Evolutionary conservation across 2,888 invertebrate genomes (phyloP), one percentile per base, ranked within the genome.

Genomic region (Cinara cedri): DNA sequence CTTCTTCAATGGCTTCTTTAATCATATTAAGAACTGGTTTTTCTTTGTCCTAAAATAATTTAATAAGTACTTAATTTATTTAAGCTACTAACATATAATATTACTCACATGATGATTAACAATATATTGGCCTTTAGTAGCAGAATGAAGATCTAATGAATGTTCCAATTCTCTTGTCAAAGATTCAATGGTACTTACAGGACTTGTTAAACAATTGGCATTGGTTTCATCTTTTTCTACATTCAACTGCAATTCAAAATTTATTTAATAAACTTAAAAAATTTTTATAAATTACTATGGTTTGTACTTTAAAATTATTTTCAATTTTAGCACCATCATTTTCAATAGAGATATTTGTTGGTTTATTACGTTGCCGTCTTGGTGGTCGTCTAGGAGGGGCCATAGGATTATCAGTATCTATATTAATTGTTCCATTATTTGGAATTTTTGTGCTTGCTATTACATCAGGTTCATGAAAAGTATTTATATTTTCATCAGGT

Each of bases 351-450:
- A 85, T 85, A 81, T 85, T 86, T 49, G 84, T 83, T 84, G 87
- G 86, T 85, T 88, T 88, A 86, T 93, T 89, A 87, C 93, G 92
- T 86, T 92, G 94, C 84, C 90, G 89, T 82, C 95, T 87, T 0
- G 95, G 95, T 81, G 95, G 94, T 84, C 90, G 89, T 82, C 95
- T 87, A 0, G 95, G 95, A 81, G 95, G 95, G 76, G 95, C 91
- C 55, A 93, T 87, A 4, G 92, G 84, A 51, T 60, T 70, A 72
- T 84, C 84, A 26, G 55, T 70, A 71, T 81, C 63, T 57, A 74
- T 54, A 65, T 9, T 66, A 54, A 54, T 11, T 44, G 86, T 85
- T 85, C 86, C 81, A 86, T 87, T 84, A 81, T 86, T 87, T 19
- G 87, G 86, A 82, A 86, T 86, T 82, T 96, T 96, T 82, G 96